Conservation (phyloP, 2,888 invertebrate genomes). For the Margaritifera margaritifera region DNA sequence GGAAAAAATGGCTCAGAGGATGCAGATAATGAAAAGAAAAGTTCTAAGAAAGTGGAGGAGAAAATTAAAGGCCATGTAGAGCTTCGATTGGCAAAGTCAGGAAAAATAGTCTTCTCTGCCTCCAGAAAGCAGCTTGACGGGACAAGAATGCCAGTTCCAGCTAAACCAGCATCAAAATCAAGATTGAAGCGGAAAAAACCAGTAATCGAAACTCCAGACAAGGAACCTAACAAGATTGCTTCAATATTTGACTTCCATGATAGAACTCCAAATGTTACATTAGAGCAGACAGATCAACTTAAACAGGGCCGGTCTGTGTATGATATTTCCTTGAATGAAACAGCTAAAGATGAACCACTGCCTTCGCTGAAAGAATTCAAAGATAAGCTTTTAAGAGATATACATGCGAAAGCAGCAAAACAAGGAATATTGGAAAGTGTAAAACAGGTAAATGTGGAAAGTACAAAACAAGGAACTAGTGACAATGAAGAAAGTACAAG, state of each 20-base stretch:
- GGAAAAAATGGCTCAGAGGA: neutral
- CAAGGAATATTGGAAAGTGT: too few species aligned
- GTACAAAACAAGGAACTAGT: too few species aligned
- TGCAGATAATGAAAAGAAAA: neutral
- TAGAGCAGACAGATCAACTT: conserved; percentile 19
- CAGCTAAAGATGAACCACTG: too few species aligned
- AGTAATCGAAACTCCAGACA: conserved; percentile 9
- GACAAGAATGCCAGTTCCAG: conserved; percentile 51
- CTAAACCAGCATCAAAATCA: conserved; percentile 28
- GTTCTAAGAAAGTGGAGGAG: conserved; percentile 1
- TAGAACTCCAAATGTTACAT: conserved; percentile 30
- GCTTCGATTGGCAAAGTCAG: conserved; percentile 48
- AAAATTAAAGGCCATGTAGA: conserved; percentile 38
- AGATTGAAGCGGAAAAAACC: conserved; percentile 4
- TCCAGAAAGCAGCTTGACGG: conserved; percentile 58
- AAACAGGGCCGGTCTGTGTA: conserved; percentile 38
- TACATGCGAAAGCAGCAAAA: too few species aligned
- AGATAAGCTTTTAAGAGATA: too few species aligned
- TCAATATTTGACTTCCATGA: conserved; percentile 37
- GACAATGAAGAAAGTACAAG: too few species aligned
- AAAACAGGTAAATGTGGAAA: too few species aligned
- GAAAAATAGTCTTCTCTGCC: conserved; percentile 56
- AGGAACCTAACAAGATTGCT: neutral
- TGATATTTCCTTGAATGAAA: conserved; percentile 54
- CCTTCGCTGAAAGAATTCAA: too few species aligned